Percentiles rank a stretch among this genome's conserved stretches.
These are phyloP conservation scores for Pocillopora grandis DNA, from an alignment of 92 coral and sea anemone genomes.

Conservation along the genomic window DNA sequence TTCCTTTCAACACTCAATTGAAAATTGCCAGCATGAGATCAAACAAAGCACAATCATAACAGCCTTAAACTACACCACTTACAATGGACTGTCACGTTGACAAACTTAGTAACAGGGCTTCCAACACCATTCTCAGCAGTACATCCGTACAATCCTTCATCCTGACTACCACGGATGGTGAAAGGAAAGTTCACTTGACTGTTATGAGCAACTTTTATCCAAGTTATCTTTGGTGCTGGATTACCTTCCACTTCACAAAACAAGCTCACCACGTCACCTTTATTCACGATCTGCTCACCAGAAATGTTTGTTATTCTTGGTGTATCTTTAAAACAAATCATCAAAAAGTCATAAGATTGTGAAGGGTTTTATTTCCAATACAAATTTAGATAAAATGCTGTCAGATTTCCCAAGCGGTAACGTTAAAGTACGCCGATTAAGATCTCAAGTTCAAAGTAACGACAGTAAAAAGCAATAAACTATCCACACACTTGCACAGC, in stretches of 20 bases:
- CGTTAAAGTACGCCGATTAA: too few species aligned
- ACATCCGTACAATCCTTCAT: constrained; percentile 41
- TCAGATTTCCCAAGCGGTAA: too few species aligned
- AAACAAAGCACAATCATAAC: too few species aligned
- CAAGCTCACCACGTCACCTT: constrained; percentile 21
- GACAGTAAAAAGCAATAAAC: too few species aligned
- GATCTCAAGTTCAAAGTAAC: too few species aligned
- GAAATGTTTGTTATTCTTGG: constrained; percentile 34
- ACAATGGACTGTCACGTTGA: constrained; percentile 11
- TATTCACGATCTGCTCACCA: constrained; percentile 6
- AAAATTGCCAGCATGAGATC: too few species aligned
- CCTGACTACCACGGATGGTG: constrained; percentile 1
- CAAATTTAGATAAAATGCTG: too few species aligned
- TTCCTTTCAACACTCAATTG: too few species aligned
- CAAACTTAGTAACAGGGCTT: neutral
- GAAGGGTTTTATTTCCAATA: neutral
- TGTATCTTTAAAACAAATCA: constrained; percentile 19
- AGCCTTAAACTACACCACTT: neutral
- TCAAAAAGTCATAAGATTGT: neutral
- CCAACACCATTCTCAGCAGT: constrained; percentile 38
- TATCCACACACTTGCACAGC: neutral
- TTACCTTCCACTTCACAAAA: constrained; percentile 52
- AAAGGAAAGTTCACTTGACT: neutral
- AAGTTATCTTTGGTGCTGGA: constrained; percentile 36
- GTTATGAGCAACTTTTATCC: constrained; percentile 17